phyloP scores from a whole-genome alignment of 1,140 invertebrate species.

The Leucophenga varia region DNA sequence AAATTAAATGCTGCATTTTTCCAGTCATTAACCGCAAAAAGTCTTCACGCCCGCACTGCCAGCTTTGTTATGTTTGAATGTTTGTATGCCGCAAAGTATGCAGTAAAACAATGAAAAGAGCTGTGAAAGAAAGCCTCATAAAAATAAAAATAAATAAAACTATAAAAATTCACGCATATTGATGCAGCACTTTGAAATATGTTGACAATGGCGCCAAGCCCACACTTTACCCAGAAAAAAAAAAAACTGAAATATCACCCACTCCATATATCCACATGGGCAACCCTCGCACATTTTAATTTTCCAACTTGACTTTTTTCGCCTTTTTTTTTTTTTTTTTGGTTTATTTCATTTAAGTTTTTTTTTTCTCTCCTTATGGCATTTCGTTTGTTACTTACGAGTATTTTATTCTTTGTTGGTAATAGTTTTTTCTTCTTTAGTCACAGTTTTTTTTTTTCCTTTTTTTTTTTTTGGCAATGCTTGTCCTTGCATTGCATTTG shows the following conservation, averaged over 20 bases:
- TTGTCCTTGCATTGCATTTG: no score
- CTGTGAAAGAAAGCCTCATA: conserved; percentile 26
- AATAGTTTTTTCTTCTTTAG: conserved; percentile 9
- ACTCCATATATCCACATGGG: conserved; percentile 20
- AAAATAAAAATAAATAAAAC: conserved; percentile 15
- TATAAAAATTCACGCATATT: background rate
- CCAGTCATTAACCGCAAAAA: no score
- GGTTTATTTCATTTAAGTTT: background rate
- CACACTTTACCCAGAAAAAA: background rate
- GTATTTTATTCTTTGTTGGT: conserved; percentile 1
- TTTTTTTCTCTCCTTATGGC: background rate
- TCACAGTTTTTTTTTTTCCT: conserved; percentile 11
- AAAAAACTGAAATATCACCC: background rate
- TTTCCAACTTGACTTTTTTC: conserved; percentile 31
- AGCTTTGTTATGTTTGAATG: no score
- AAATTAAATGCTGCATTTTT: no score
- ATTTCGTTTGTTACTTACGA: background rate
- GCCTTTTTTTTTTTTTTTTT: conserved; percentile 17
- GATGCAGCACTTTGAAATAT: conserved; percentile 34
- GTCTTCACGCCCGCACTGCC: no score
- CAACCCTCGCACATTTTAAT: conserved; percentile 43
- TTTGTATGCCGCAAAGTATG: conserved; percentile 2
- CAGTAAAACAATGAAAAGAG: conserved; percentile 6
- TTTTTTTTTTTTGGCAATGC: background rate
- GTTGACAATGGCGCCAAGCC: conserved; percentile 51